Conservation (phyloP, 2,888 invertebrate genomes). For the Drosophila melanosoma region DNA sequence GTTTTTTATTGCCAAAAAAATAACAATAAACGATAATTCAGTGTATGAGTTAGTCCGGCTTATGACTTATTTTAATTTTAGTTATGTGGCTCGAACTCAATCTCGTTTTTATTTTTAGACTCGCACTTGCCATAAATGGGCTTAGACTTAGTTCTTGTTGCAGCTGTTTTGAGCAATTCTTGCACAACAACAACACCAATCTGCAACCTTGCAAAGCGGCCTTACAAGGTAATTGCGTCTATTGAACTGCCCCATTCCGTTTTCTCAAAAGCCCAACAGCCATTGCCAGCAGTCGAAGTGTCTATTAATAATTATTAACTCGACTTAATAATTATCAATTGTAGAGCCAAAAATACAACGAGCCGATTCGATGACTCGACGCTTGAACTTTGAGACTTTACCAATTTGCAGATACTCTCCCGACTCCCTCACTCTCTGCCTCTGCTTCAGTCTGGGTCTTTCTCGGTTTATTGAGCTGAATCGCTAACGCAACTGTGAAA, state of each 20-base stretch:
- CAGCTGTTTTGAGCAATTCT: conserved; percentile 37
- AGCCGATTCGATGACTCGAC: conserved; percentile 21
- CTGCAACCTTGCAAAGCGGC: conserved; percentile 53
- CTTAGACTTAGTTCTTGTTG: conserved; percentile 41
- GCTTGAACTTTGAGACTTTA: conserved; percentile 46
- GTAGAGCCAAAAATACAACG: conserved; percentile 30
- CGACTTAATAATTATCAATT: conserved; percentile 35
- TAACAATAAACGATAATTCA: neutral
- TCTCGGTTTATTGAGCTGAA: conserved; percentile 40
- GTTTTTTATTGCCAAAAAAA: neutral
- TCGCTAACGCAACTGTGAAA: conserved; percentile 35
- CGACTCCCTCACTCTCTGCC: conserved; percentile 1
- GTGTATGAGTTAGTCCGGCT: neutral
- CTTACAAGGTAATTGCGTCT: conserved; percentile 52
- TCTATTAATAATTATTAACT: conserved; percentile 30
- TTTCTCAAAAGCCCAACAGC: conserved; percentile 29
- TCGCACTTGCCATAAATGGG: conserved; percentile 64
- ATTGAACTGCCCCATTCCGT: conserved; percentile 47
- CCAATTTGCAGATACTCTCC: conserved; percentile 13
- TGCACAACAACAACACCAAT: conserved; percentile 42
- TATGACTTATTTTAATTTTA: conserved; percentile 4
- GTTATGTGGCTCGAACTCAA: conserved; percentile 24
- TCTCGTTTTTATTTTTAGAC: conserved; percentile 40
- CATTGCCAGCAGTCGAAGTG: conserved; percentile 38
- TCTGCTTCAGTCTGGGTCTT: neutral